Evolutionary conservation across 2,797 vertebrate species (phyloP), one percentile per base, ranked within the genome.

Genomic region (Orestias chungarensis): DNA sequence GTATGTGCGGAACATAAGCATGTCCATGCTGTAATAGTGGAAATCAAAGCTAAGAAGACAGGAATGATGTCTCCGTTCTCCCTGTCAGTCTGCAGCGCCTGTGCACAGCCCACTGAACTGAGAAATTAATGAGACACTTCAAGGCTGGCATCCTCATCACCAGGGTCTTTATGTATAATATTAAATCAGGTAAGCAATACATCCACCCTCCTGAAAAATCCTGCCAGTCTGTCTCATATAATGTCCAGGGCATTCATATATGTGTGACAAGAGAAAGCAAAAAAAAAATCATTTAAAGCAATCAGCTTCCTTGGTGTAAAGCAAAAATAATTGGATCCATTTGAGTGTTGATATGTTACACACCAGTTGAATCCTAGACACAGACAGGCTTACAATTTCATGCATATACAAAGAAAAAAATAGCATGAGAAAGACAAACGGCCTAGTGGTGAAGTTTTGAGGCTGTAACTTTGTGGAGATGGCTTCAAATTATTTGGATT

Each of bases 71-170:
- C 85, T 88, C 81, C 80, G 73, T 83, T 78, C 86, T 82, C 82
- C 82, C 84, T 87, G 87, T 91, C 88, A 90, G 88, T 89, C 88
- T 82, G 82, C 78, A 35, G 81, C 74, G 78, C 88, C 88, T 82
- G 86, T 91, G 89, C 89, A 89, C 93, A 91, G 87, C 80, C 79
- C 92, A 92, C 73, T 89, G 89, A 93, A 78, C 87, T 88, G 88
- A 89, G 76, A 89, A 93, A 93, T 93, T 93, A 93, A 93, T 91
- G 91, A 92, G 88, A 88, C 83, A 82, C 83, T 88, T 91, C 86
- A 86, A n/a, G 78, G 84, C 77, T 73, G 82, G 74, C 87, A 74
- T 85, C 72, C 75, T 80, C 73, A 68, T 82, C 50, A 64, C 79
- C 50, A 3, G 29, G n/a, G 80, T 69, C 74, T 88, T 90, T 90